Evolutionary conservation across 2,113 vertebrate species (phyloP).

Genomic region (Hyla sarda): DNA sequence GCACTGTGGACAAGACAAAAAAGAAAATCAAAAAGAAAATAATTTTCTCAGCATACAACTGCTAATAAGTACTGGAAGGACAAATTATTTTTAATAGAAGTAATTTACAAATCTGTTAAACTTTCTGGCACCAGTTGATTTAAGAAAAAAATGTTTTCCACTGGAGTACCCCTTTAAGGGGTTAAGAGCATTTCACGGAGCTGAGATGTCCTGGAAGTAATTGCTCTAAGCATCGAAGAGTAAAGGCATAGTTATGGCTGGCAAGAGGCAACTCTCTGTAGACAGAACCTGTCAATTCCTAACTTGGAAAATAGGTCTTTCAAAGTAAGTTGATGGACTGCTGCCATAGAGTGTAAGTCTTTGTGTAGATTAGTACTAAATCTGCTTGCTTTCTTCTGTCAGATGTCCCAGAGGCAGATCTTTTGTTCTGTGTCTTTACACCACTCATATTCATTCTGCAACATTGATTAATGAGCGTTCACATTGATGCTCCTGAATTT

Average conservation of each 20-base stretch:
- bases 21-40: too few species aligned
- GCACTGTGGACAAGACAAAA: too few species aligned
- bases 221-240: conserved; percentile 61
- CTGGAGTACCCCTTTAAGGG: too few species aligned
- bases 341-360: conserved; percentile 38
- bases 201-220: conserved; percentile 64
- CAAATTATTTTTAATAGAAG: too few species aligned
- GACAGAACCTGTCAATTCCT: conserved; percentile 55
- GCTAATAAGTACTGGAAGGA: too few species aligned
- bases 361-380: conserved; percentile 39
- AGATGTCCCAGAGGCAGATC: conserved; percentile 35
- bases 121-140: too few species aligned
- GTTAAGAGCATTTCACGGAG: conserved; percentile 58
- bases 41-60: too few species aligned
- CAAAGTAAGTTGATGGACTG: conserved; percentile 28
- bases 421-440: conserved; percentile 51
- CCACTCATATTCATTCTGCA: conserved; percentile 23
- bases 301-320: conserved; percentile 39
- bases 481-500: conserved; percentile 24
- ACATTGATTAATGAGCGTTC: conserved; percentile 50
- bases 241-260: conserved; percentile 61
- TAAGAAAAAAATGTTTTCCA: too few species aligned
- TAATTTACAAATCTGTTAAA: too few species aligned
- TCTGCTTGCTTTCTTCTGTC: conserved; percentile 55
- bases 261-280: conserved; percentile 61